Conservation (phyloP, 2,113 vertebrate genomes). For the Buteo buteo region DNA sequence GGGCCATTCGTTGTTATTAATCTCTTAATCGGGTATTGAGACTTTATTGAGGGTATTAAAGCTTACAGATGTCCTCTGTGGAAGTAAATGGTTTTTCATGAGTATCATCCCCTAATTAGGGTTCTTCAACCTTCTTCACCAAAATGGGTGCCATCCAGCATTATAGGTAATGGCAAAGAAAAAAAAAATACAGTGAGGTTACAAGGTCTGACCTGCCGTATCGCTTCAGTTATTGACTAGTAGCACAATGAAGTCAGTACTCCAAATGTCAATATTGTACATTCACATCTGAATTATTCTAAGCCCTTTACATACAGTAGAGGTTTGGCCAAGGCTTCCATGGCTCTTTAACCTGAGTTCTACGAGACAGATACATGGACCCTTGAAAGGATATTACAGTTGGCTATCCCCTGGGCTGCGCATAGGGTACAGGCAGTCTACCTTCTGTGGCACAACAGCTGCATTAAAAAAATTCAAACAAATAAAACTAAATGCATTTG, state of each 20-base stretch:
- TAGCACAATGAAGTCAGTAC: background rate
- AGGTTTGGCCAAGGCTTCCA: background rate
- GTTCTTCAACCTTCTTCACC: background rate
- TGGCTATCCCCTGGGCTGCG: accelerated
- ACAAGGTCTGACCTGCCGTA: accelerated
- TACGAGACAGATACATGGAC: accelerated
- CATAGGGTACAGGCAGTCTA: background rate
- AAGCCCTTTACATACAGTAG: background rate
- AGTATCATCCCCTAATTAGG: background rate
- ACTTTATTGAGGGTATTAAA: background rate
- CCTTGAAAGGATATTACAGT: background rate
- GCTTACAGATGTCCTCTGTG: background rate
- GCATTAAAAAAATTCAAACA: background rate
- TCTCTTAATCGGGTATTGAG: background rate
- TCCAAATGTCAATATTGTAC: background rate
- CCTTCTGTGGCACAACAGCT: background rate
- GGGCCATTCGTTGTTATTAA: background rate
- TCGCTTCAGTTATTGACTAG: background rate
- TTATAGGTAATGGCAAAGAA: background rate
- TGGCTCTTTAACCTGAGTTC: background rate
- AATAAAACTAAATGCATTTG: background rate
- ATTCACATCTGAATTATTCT: background rate
- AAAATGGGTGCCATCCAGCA: background rate
- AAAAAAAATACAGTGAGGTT: background rate
- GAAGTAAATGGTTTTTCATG: background rate